Evolutionary conservation across 2,888 invertebrate genomes (phyloP).

Genomic region (Smittia sp.): DNA sequence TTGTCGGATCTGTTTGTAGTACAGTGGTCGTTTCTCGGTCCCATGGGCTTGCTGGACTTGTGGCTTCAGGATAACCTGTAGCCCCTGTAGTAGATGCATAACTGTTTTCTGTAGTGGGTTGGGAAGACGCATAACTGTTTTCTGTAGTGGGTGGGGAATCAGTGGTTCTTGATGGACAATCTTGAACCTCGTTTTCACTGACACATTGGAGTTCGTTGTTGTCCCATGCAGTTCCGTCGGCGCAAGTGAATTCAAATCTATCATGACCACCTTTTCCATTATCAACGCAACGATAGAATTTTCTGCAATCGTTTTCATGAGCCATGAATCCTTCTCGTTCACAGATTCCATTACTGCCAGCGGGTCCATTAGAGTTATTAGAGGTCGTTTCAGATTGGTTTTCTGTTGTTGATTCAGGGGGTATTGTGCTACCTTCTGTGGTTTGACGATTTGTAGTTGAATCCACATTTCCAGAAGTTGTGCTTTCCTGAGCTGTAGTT

Average conservation of each 20-base stretch:
- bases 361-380: slow-evolving; percentile 27
- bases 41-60: slow-evolving; percentile 42
- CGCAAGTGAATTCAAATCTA: slow-evolving; percentile 57
- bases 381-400: slow-evolving; percentile 43
- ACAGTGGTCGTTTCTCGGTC: slow-evolving; percentile 12
- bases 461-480: slow-evolving; percentile 43
- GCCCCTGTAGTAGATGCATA: slow-evolving; percentile 41
- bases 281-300: slow-evolving; percentile 62
- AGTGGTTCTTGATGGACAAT: slow-evolving; percentile 44
- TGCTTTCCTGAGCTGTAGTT: slow-evolving; percentile 34
- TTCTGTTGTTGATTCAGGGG: slow-evolving; percentile 44
- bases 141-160: slow-evolving; percentile 41
- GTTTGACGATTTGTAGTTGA: slow-evolving; percentile 43
- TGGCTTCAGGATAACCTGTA: slow-evolving; percentile 27
- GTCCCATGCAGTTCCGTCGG: slow-evolving; percentile 61
- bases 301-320: slow-evolving; percentile 58
- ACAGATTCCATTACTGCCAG: slow-evolving; percentile 49
- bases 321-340: slow-evolving; percentile 53
- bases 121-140: neutral
- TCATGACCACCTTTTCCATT: slow-evolving; percentile 53
- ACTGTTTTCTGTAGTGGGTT: slow-evolving; percentile 40
- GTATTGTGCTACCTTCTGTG: slow-evolving; percentile 42
- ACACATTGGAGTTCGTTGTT: slow-evolving; percentile 58
- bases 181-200: slow-evolving; percentile 48
- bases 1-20: slow-evolving; percentile 26